Conservation (phyloP, 2,888 invertebrate genomes). For the Papilio demoleus region DNA sequence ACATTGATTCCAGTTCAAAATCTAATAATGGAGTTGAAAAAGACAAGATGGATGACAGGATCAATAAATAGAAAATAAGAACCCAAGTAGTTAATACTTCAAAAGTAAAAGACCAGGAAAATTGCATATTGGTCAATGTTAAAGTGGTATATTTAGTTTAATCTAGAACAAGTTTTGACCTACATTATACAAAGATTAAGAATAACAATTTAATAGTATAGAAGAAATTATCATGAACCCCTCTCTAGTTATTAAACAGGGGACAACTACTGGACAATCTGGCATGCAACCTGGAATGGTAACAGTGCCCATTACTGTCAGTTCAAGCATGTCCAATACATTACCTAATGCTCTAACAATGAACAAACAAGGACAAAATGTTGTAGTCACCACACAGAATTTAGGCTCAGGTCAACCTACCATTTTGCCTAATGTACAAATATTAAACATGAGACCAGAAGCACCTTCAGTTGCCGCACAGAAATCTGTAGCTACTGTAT, state of each 20-base stretch:
- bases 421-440: constrained; percentile 90
- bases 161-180: constrained; percentile 4
- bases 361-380: constrained; percentile 83
- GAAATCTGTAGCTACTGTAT: constrained; percentile 90
- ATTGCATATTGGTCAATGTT: neutral
- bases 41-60: constrained; percentile 49
- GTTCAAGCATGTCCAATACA: constrained; percentile 82
- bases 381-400: constrained; percentile 83
- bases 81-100: neutral
- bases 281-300: constrained; percentile 83
- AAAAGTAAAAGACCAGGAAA: neutral
- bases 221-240: constrained; percentile 75
- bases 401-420: constrained; percentile 85
- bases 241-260: constrained; percentile 77
- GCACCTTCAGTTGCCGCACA: constrained; percentile 87
- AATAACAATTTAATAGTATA: constrained; percentile 46
- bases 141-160: neutral
- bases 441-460: constrained; percentile 92
- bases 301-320: constrained; percentile 86
- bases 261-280: constrained; percentile 64
- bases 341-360: constrained; percentile 86
- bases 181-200: neutral
- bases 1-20: constrained; percentile 87
- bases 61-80: neutral
- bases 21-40: constrained; percentile 77